Conservation (phyloP, 1,140 invertebrate genomes). For the Teleopsis dalmanni region DNA sequence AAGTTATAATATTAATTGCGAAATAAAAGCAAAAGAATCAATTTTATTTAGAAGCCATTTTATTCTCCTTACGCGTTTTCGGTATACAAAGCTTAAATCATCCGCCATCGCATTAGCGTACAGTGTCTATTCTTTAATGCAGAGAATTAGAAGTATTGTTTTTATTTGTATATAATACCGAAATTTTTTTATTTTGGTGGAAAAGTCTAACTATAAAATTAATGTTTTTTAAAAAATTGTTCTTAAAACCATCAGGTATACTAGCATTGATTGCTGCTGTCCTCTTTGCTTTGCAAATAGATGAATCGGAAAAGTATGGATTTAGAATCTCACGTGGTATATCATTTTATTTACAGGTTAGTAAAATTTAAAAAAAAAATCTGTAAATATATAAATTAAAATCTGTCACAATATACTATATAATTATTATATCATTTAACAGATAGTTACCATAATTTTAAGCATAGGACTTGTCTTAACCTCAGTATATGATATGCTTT, state of each 20-base stretch:
- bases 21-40: too few species aligned
- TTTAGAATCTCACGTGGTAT: conserved; percentile 67
- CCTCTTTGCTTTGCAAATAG: conserved; percentile 73
- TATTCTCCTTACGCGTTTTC: too few species aligned
- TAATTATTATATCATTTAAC: conserved; percentile 42
- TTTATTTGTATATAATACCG: too few species aligned
- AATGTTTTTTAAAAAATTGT: neutral
- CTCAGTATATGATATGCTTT: conserved; percentile 67
- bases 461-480: conserved; percentile 67
- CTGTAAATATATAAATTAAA: neutral
- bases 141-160: too few species aligned
- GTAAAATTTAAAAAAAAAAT: neutral
- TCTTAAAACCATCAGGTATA: conserved; percentile 62
- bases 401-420: too few species aligned
- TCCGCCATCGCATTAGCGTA: too few species aligned
- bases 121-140: too few species aligned
- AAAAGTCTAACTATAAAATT: too few species aligned
- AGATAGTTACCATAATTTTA: conserved; percentile 68
- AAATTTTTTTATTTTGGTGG: too few species aligned
- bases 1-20: too few species aligned
- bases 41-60: too few species aligned
- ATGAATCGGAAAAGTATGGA: conserved; percentile 61
- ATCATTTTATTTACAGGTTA: conserved; percentile 80
- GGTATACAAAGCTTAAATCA: too few species aligned
- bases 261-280: conserved; percentile 68